These are phyloP conservation scores for Eupeodes luniger DNA, from an alignment of 2,888 invertebrate genomes.

Conservation along the genomic window DNA sequence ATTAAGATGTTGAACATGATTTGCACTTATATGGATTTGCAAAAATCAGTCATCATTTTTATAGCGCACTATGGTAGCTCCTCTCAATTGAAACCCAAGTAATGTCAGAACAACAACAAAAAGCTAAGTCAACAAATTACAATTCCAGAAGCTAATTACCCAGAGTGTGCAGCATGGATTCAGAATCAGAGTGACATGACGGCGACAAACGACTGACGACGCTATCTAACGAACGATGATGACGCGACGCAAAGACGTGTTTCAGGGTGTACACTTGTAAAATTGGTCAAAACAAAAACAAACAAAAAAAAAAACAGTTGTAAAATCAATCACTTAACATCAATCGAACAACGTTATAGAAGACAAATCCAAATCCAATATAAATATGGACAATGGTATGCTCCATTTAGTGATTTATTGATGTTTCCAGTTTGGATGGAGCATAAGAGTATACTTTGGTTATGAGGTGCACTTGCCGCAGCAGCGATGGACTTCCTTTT, in stretches of 20 bases:
- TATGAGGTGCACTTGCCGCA: conserved; percentile 33
- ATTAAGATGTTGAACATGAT: conserved; percentile 74
- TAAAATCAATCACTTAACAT: conserved; percentile 74
- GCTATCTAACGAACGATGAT: too few species aligned
- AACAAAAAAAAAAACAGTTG: conserved; percentile 57
- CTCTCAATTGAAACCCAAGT: conserved; percentile 5
- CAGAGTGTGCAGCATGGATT: conserved; percentile 31
- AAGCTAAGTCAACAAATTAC: conserved; percentile 63
- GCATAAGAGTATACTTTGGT: conserved; percentile 22
- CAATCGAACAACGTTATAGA: conserved; percentile 24
- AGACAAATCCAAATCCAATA: conserved; percentile 27
- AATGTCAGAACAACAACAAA: background rate
- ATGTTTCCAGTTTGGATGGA: conserved; percentile 50
- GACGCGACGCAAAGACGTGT: background rate
- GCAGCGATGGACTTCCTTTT: conserved; percentile 66
- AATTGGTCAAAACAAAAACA: conserved; percentile 1
- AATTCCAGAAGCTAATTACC: conserved; percentile 73
- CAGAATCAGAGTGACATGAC: background rate
- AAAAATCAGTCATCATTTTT: conserved; percentile 58
- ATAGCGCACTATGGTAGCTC: conserved; percentile 2
- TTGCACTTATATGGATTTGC: conserved; percentile 69
- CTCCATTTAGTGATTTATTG: conserved; percentile 72
- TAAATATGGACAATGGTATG: conserved; percentile 72
- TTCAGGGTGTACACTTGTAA: conserved; percentile 48
- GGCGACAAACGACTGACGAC: background rate